Evolutionary conservation across 2,888 invertebrate species (phyloP).

Genomic region (Plagodis dolabraria): DNA sequence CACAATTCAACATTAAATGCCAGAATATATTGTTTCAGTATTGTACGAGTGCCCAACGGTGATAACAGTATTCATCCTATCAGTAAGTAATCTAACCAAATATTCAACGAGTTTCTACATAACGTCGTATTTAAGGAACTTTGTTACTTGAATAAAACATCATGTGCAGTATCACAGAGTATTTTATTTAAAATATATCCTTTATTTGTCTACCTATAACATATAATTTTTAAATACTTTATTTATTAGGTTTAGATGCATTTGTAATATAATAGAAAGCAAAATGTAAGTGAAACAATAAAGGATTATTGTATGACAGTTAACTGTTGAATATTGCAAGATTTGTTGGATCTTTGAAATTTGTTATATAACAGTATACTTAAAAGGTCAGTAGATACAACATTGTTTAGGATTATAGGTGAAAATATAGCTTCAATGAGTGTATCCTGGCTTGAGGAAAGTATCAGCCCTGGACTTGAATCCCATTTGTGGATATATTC

Average conservation of each 20-base stretch:
- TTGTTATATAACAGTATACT: no score
- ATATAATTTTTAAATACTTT: slow-evolving; percentile 1
- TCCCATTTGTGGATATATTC: no score
- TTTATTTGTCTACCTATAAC: slow-evolving; percentile 28
- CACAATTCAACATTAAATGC: not conserved
- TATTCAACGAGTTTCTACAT: slow-evolving; percentile 57
- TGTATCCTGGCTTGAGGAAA: no score
- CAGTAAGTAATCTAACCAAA: slow-evolving; percentile 52
- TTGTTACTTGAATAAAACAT: slow-evolving; percentile 49
- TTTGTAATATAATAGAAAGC: no score
- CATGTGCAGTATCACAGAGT: slow-evolving; percentile 71
- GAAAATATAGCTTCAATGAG: no score
- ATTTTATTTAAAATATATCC: slow-evolving; percentile 74
- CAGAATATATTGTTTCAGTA: slow-evolving; percentile 71
- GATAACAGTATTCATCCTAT: slow-evolving; percentile 49
- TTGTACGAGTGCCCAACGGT: slow-evolving; percentile 75
- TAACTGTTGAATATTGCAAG: no score
- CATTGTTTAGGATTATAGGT: no score
- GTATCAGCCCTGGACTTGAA: no score
- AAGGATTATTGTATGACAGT: no score
- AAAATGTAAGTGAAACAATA: no score
- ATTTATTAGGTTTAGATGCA: not conserved
- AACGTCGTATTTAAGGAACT: slow-evolving; percentile 55
- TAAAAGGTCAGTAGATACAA: no score
- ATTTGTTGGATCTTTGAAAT: no score